Conservation (phyloP, 2,797 vertebrate genomes). For the Setipinna tenuifilis region DNA sequence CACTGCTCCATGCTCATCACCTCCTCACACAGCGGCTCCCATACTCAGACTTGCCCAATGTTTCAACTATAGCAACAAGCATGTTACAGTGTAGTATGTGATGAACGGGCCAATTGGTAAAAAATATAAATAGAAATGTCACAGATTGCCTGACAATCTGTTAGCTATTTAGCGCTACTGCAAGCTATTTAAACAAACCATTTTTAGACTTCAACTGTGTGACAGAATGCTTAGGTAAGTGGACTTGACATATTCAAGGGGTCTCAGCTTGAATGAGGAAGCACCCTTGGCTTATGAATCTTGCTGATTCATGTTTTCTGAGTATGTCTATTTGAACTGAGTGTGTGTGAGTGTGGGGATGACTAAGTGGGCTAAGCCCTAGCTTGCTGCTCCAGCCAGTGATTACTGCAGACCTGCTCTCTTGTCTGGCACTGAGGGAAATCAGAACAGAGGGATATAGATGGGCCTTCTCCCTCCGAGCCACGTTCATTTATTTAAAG, state of each 20-base stretch:
- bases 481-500: constrained; percentile 4
- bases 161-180: background rate
- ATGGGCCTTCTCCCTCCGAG: background rate
- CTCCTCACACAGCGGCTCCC: background rate
- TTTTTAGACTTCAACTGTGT: background rate
- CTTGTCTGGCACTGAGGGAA: background rate
- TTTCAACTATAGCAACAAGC: background rate
- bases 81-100: background rate
- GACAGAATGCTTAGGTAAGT: background rate
- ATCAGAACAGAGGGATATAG: constrained; percentile 5
- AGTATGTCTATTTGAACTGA: background rate
- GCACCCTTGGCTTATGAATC: background rate
- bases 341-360: background rate
- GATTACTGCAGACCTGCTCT: background rate
- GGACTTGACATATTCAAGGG: background rate
- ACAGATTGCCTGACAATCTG: background rate
- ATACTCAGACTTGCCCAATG: background rate
- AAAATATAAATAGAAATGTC: background rate
- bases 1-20: background rate
- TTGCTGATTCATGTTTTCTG: background rate
- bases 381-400: background rate
- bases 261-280: background rate
- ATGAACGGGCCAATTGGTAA: background rate
- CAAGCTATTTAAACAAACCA: background rate
- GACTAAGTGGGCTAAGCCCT: background rate